phyloP scores from a whole-genome alignment of 2,888 invertebrate species.

The Ectobius pallidus region DNA sequence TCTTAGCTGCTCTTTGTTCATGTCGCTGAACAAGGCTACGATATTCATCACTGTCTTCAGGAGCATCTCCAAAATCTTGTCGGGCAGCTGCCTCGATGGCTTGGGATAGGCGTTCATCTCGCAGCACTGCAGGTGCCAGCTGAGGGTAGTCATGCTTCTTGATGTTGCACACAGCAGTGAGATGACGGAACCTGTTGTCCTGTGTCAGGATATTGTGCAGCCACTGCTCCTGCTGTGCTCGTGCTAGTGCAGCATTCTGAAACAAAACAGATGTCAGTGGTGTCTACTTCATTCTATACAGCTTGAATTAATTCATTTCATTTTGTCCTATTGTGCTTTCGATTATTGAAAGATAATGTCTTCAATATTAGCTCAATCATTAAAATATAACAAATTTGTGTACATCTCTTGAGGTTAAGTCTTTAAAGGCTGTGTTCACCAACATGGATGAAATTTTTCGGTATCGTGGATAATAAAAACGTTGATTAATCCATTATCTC shows the following conservation, averaged over 20 bases:
- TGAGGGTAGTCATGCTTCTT: conserved; percentile 73
- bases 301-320: too few species aligned
- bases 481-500: too few species aligned
- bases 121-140: conserved; percentile 58
- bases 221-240: not conserved
- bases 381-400: too few species aligned
- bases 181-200: conserved; percentile 66
- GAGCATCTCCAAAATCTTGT: conserved; percentile 56
- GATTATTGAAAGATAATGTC: too few species aligned
- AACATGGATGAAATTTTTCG: too few species aligned
- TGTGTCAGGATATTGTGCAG: conserved; percentile 63
- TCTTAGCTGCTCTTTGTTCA: conserved; percentile 68
- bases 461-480: too few species aligned
- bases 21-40: conserved; percentile 63
- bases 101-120: conserved; percentile 71
- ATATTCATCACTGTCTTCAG: conserved; percentile 57
- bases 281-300: too few species aligned
- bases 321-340: too few species aligned
- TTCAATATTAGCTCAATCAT: too few species aligned
- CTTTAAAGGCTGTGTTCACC: too few species aligned
- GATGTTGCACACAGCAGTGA: conserved; percentile 69
- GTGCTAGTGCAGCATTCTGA: not conserved
- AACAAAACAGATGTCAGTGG: too few species aligned
- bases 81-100: conserved; percentile 75
- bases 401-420: too few species aligned